phyloP scores from a whole-genome alignment of 2,113 vertebrate species.

The Morone saxatilis region DNA sequence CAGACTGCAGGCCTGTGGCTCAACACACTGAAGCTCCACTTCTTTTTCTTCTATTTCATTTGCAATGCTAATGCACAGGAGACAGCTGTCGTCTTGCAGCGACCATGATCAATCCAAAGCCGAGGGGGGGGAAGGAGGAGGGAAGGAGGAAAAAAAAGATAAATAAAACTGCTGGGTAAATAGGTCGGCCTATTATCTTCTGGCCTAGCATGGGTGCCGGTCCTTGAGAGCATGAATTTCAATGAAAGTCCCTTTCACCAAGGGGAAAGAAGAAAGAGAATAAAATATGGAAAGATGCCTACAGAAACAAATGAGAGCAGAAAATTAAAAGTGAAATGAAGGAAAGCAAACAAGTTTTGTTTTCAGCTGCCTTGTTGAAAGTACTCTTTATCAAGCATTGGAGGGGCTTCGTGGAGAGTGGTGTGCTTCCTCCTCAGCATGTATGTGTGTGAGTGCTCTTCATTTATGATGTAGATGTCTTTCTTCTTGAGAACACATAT shows the following conservation, averaged over 20 bases:
- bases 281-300: constrained; percentile 62
- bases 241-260: constrained; percentile 74
- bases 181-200: constrained; percentile 83
- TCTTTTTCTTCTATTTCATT: constrained; percentile 75
- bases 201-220: constrained; percentile 74
- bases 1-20: constrained; percentile 41
- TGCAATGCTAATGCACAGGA: constrained; percentile 84
- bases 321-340: constrained; percentile 61
- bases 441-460: constrained; percentile 61
- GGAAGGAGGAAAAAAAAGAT: constrained; percentile 37
- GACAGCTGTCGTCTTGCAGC: constrained; percentile 82
- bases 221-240: constrained; percentile 84
- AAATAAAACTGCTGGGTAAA: constrained; percentile 82
- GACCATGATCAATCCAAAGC: constrained; percentile 72
- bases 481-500: constrained; percentile 34
- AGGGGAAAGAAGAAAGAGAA: constrained; percentile 50
- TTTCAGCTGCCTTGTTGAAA: constrained; percentile 55
- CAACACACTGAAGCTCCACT: constrained; percentile 43
- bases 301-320: constrained; percentile 57
- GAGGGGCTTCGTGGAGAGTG: constrained; percentile 50
- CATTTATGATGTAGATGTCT: constrained; percentile 59
- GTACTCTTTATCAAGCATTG: constrained; percentile 37
- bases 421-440: constrained; percentile 8
- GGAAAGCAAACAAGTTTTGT: constrained; percentile 64
- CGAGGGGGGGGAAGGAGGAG: background rate